These are phyloP conservation scores for Trissolcus brochymenae DNA, from an alignment of 2,888 invertebrate genomes.

Conservation along the genomic window DNA sequence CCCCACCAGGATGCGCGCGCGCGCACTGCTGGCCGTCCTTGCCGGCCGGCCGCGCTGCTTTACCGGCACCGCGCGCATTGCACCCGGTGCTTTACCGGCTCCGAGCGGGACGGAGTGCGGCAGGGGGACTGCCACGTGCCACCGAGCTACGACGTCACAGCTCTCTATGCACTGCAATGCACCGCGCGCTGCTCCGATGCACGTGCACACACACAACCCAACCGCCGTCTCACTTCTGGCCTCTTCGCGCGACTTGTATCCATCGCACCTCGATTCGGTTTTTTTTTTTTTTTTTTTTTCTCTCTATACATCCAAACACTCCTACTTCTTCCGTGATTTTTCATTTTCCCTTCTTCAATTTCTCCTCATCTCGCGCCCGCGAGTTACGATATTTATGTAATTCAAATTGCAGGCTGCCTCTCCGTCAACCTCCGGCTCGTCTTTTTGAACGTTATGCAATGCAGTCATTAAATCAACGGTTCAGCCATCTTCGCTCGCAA, in stretches of 20 bases:
- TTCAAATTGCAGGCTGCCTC: not conserved
- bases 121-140: slow-evolving; percentile 73
- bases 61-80: slow-evolving; percentile 16
- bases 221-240: not conserved
- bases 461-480: no score
- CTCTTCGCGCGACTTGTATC: not conserved
- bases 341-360: not conserved
- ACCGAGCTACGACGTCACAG: slow-evolving; percentile 69
- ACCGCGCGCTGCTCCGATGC: slow-evolving; percentile 71
- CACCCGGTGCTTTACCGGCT: slow-evolving; percentile 59
- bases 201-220: slow-evolving; percentile 27
- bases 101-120: slow-evolving; percentile 62
- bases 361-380: not conserved
- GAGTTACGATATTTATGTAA: no score
- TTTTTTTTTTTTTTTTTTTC: not conserved
- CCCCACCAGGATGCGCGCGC: slow-evolving; percentile 52
- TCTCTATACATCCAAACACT: not conserved
- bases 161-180: slow-evolving; percentile 80
- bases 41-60: slow-evolving; percentile 57
- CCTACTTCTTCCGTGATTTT: not conserved
- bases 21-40: slow-evolving; percentile 44
- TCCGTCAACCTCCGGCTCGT: no score
- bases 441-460: no score
- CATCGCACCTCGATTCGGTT: not conserved
- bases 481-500: no score